Evolutionary conservation across 2,888 invertebrate genomes (phyloP).

Genomic region (Ectemnius continuus): DNA sequence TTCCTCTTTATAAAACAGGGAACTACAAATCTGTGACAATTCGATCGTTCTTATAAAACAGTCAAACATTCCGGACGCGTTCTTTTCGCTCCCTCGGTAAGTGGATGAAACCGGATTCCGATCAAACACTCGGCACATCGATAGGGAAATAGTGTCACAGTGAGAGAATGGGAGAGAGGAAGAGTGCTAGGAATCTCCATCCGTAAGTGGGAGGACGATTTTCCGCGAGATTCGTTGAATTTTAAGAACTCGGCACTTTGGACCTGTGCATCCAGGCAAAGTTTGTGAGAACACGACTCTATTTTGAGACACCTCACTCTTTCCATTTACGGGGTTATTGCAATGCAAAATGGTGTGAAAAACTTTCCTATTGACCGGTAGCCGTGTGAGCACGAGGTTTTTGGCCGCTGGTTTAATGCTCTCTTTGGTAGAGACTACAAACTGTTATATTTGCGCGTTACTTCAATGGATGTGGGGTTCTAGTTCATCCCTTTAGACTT

Average conservation of each 20-base stretch:
- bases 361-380: slow-evolving; percentile 46
- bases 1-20: too few relatives aligned
- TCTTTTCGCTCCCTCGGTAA: background rate
- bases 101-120: slow-evolving; percentile 18
- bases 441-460: too few relatives aligned
- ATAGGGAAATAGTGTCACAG: background rate
- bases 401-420: background rate
- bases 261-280: background rate
- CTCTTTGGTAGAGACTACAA: too few relatives aligned
- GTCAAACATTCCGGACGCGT: too few relatives aligned
- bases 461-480: too few relatives aligned
- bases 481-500: too few relatives aligned
- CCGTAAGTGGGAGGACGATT: slow-evolving; percentile 46
- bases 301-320: slow-evolving; percentile 27
- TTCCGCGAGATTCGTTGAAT: slow-evolving; percentile 51
- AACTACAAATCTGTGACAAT: too few relatives aligned
- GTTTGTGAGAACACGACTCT: slow-evolving; percentile 42
- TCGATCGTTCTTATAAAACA: too few relatives aligned
- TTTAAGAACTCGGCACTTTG: slow-evolving; percentile 38
- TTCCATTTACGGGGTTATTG: slow-evolving; percentile 43
- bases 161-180: background rate
- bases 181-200: slow-evolving; percentile 31
- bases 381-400: slow-evolving; percentile 37
- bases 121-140: slow-evolving; percentile 18
- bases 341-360: slow-evolving; percentile 56